A percentile compares a stretch with the other conserved stretches of the same genome.
Evolutionary conservation across 2,113 vertebrate genomes (phyloP).

Genomic region (Anhinga rufa): DNA sequence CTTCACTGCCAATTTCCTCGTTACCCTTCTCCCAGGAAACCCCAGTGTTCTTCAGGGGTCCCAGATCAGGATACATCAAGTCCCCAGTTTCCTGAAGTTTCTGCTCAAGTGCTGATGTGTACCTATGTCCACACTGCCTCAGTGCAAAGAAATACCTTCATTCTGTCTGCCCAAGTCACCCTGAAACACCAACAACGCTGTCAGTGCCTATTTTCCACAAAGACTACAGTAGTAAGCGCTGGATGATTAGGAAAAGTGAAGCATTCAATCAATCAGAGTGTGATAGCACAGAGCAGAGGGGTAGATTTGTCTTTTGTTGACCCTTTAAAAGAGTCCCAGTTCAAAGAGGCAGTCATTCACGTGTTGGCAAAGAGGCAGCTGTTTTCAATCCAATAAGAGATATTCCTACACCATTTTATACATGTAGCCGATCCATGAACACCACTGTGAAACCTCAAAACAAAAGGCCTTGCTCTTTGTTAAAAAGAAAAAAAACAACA

Average conservation of each 20-base stretch:
- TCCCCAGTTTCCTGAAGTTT: neutral
- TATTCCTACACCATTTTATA: neutral
- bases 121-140: rapidly evolving
- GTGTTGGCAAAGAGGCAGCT: neutral
- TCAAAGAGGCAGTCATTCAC: neutral
- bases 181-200: neutral
- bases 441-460: neutral
- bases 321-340: neutral
- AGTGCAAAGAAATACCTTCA: neutral
- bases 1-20: neutral
- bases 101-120: neutral
- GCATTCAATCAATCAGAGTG: rapidly evolving
- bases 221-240: neutral
- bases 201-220: neutral
- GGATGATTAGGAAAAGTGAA: neutral
- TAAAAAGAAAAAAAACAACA: neutral
- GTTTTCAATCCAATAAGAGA: neutral
- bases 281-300: neutral
- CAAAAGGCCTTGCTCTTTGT: neutral
- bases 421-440: neutral
- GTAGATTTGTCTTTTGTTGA: neutral
- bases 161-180: neutral
- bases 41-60: neutral
- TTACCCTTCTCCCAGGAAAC: neutral
- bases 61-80: neutral